These are phyloP conservation scores for Graphium colonna DNA, from an alignment of 2,888 invertebrate genomes.

Conservation along the genomic window DNA sequence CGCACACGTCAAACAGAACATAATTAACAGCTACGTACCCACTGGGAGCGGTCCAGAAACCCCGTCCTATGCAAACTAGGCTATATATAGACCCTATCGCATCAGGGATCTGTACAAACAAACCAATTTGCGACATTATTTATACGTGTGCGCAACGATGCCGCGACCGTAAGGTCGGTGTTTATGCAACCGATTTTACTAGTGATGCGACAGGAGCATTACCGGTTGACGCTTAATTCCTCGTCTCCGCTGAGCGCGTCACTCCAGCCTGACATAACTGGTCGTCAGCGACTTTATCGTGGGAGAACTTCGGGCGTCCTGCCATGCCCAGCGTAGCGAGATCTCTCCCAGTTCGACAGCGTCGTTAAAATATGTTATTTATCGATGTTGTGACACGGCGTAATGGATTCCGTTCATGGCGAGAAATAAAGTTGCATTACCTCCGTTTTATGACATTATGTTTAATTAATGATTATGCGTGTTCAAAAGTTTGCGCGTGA, in stretches of 20 bases:
- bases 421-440: conserved; percentile 16
- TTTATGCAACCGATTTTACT: conserved; percentile 39
- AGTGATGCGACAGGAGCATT: conserved; percentile 28
- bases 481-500: conserved; percentile 2
- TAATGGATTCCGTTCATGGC: conserved; percentile 12
- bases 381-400: conserved; percentile 11
- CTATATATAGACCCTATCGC: conserved; percentile 49
- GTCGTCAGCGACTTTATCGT: conserved; percentile 18
- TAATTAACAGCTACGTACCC: conserved; percentile 10
- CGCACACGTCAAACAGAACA: conserved; percentile 13
- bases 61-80: conserved; percentile 42
- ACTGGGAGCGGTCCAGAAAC: conserved; percentile 25
- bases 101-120: conserved; percentile 53
- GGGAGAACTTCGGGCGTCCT: conserved; percentile 8
- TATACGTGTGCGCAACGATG: conserved; percentile 36
- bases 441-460: conserved; percentile 1
- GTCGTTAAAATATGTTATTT: conserved; percentile 18
- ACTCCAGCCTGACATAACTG: conserved; percentile 5
- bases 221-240: conserved; percentile 12
- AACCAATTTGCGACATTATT: conserved; percentile 55
- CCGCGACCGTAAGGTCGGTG: conserved; percentile 42
- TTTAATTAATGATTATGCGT: neutral
- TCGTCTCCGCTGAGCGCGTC: conserved; percentile 13
- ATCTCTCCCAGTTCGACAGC: conserved; percentile 1
- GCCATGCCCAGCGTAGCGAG: neutral